A percentile compares a stretch with the other conserved stretches of the same genome.
These are phyloP conservation scores for Dysmachus trigonus DNA, from an alignment of 2,888 invertebrate genomes.

Conservation along the genomic window DNA sequence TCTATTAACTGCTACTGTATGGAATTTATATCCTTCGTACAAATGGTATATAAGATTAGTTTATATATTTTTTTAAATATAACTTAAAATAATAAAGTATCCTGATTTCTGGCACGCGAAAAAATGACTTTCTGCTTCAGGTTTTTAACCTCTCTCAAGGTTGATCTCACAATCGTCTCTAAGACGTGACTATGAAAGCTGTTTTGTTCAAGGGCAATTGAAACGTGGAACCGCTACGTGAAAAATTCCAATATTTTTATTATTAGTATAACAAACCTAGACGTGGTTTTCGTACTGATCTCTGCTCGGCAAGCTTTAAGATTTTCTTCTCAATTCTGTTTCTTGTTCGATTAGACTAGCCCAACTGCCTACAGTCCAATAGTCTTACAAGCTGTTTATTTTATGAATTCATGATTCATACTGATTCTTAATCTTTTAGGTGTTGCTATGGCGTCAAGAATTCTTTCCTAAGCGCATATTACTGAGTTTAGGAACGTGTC, in stretches of 20 bases:
- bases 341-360: neutral
- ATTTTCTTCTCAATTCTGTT: neutral
- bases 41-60: too few species aligned
- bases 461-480: too few species aligned
- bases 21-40: too few species aligned
- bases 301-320: too few species aligned
- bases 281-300: neutral
- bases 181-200: neutral
- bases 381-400: neutral
- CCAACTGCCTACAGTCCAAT: neutral
- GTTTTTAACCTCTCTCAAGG: neutral
- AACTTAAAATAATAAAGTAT: neutral
- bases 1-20: too few species aligned
- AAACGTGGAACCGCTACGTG: neutral
- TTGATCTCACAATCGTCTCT: neutral
- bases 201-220: neutral
- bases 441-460: neutral
- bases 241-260: neutral
- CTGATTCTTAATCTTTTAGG: neutral
- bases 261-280: neutral
- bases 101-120: neutral
- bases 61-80: neutral
- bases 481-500: too few species aligned
- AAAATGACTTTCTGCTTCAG: neutral
- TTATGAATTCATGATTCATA: neutral